phyloP scores from a whole-genome alignment of 2,888 invertebrate genomes.

The Microplitis deprimator region DNA sequence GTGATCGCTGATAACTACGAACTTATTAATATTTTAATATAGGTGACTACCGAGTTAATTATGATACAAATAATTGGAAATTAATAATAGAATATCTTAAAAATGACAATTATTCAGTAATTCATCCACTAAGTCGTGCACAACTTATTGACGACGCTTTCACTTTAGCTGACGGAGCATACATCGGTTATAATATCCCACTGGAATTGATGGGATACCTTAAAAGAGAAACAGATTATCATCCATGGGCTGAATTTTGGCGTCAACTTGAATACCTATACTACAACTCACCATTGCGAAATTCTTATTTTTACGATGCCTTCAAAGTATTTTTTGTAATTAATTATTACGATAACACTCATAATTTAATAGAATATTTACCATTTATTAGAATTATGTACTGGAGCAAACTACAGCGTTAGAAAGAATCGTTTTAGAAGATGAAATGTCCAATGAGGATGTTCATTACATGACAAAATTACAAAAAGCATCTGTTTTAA shows the following conservation, averaged over 20 bases:
- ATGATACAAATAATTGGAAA: slow-evolving; percentile 67
- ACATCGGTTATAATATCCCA: slow-evolving; percentile 71
- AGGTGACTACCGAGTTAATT: slow-evolving; percentile 70
- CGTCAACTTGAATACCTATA: slow-evolving; percentile 73
- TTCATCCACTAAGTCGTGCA: slow-evolving; percentile 72
- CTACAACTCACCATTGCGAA: slow-evolving; percentile 65
- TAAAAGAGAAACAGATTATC: slow-evolving; percentile 76
- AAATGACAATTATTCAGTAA: slow-evolving; percentile 47
- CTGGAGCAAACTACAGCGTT: slow-evolving; percentile 56
- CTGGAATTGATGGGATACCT: slow-evolving; percentile 74
- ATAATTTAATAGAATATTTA: too few relatives aligned
- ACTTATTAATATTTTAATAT: background rate
- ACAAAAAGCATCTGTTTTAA: slow-evolving; percentile 59
- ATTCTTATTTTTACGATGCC: slow-evolving; percentile 75
- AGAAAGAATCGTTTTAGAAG: slow-evolving; percentile 57
- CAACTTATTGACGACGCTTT: slow-evolving; percentile 74
- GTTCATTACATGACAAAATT: slow-evolving; percentile 54
- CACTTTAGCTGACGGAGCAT: slow-evolving; percentile 69
- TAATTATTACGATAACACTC: background rate
- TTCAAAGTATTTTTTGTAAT: slow-evolving; percentile 24
- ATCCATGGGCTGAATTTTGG: slow-evolving; percentile 77
- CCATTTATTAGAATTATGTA: slow-evolving; percentile 56
- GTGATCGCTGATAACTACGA: background rate
- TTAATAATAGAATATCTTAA: slow-evolving; percentile 57
- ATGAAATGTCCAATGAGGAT: slow-evolving; percentile 54